Conservation (phyloP, 1,140 invertebrate species). For the Vanessa atalanta region DNA sequence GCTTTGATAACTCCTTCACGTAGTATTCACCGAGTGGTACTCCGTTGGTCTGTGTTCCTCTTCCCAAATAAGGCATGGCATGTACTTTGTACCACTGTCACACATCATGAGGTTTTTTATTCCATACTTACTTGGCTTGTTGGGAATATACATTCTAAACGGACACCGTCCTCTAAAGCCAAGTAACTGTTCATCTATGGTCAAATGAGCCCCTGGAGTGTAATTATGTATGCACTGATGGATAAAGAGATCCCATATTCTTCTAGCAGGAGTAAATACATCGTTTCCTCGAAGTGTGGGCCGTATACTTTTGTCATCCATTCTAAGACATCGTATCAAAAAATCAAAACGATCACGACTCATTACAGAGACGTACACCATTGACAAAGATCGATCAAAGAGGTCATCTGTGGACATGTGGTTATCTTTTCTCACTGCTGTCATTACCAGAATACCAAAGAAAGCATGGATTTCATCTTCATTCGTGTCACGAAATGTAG, state of each 20-base stretch:
- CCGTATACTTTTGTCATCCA: conserved; percentile 44
- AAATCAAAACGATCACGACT: conserved; percentile 46
- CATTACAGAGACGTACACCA: conserved; percentile 37
- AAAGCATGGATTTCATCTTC: conserved; percentile 2
- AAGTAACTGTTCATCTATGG: conserved; percentile 27
- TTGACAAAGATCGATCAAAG: conserved; percentile 11
- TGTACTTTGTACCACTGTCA: conserved; percentile 31
- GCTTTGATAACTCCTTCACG: not conserved
- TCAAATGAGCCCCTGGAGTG: conserved; percentile 26
- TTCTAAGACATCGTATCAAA: conserved; percentile 40
- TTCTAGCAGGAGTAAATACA: conserved; percentile 33
- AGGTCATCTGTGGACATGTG: conserved; percentile 35
- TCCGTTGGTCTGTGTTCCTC: conserved; percentile 18
- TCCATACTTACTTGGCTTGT: conserved; percentile 28
- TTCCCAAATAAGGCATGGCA: conserved; percentile 41
- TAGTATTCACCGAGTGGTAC: conserved; percentile 17
- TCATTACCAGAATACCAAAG: conserved; percentile 29
- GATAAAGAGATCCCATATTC: conserved; percentile 42
- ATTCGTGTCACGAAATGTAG: no score
- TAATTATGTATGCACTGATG: conserved; percentile 41
- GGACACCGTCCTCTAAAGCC: conserved; percentile 27
- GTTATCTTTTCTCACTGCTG: conserved; percentile 37
- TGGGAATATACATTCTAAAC: conserved; percentile 32
- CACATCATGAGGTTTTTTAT: conserved; percentile 31
- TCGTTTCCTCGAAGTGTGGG: conserved; percentile 24